Evolutionary conservation across 2,113 vertebrate genomes (phyloP).

Genomic region (Halcyon malimbica): DNA sequence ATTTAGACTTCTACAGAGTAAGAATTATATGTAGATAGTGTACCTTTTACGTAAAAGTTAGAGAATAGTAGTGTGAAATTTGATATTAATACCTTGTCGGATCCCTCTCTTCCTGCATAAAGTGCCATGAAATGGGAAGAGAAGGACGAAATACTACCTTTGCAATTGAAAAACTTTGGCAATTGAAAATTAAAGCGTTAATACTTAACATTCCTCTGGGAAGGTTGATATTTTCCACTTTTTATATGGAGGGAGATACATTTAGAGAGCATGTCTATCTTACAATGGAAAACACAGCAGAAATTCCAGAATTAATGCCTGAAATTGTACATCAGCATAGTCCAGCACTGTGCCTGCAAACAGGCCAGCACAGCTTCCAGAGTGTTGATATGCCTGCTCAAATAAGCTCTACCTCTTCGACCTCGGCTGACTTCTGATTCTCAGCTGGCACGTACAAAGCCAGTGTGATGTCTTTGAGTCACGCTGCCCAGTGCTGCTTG

Average conservation of each 20-base stretch:
- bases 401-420: background rate
- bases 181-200: background rate
- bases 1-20: background rate
- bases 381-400: background rate
- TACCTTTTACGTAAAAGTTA: background rate
- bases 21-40: background rate
- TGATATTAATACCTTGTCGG: fast-evolving
- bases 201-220: background rate
- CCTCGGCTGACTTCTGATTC: background rate
- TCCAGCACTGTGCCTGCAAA: background rate
- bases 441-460: background rate
- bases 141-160: background rate
- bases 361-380: background rate
- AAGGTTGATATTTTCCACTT: background rate
- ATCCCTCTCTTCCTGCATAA: background rate
- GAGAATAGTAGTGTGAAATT: background rate
- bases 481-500: background rate
- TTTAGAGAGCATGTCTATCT: background rate
- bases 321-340: background rate
- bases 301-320: background rate
- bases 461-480: background rate
- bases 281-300: background rate
- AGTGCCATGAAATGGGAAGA: background rate
- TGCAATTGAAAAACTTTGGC: background rate
- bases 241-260: background rate